Percentiles rank a stretch among this genome's conserved stretches.
Evolutionary conservation across 2,113 vertebrate species (phyloP).

Genomic region (Tapirus terrestris): DNA sequence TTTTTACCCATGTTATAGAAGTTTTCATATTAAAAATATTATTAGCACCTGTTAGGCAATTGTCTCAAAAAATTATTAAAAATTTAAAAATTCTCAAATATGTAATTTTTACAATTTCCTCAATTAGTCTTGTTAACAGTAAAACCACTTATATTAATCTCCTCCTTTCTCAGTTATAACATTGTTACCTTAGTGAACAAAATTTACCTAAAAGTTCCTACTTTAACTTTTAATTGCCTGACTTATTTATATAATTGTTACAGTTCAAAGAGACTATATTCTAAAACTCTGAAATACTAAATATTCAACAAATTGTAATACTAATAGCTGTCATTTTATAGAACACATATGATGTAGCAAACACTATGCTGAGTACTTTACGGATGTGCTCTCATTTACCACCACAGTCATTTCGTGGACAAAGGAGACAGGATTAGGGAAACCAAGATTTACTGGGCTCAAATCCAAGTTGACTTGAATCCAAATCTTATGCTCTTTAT

Average conservation of each 20-base stretch:
- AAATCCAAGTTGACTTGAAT: background rate
- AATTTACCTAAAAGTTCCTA: background rate
- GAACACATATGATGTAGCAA: rapidly evolving
- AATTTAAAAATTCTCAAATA: background rate
- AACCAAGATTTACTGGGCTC: background rate
- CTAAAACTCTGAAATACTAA: background rate
- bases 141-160: background rate
- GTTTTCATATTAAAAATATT: background rate
- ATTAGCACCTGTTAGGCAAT: background rate
- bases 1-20: background rate
- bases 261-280: background rate
- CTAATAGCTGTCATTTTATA: background rate
- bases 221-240: background rate
- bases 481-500: background rate
- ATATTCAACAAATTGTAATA: background rate
- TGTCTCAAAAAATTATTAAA: background rate
- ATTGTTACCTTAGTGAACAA: background rate
- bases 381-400: rapidly evolving
- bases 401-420: background rate
- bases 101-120: background rate
- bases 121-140: background rate
- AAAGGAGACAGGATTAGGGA: background rate
- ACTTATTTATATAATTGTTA: background rate
- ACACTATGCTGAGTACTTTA: background rate
- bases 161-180: background rate